Conservation (phyloP, 2,888 invertebrate species). For the Yponomeuta evonymella region DNA sequence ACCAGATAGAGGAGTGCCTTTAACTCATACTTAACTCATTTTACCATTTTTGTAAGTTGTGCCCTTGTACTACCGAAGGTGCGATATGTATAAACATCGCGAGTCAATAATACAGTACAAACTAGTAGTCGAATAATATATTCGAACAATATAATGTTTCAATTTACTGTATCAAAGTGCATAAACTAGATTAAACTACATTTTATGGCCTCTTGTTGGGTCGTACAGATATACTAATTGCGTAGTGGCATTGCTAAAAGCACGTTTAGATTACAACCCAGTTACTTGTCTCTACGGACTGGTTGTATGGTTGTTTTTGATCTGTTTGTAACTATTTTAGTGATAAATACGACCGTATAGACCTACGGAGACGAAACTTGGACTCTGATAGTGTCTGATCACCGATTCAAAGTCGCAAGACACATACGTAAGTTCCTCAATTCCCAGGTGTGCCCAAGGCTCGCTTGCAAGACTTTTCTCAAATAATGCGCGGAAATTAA, state of each 20-base stretch:
- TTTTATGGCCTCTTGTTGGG: background rate
- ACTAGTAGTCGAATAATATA: background rate
- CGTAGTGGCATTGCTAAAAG: background rate
- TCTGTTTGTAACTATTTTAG: background rate
- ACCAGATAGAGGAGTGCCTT: no score
- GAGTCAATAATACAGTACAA: no score
- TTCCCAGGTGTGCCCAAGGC: no score
- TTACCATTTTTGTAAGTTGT: no score
- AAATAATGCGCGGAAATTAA: no score
- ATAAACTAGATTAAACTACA: background rate
- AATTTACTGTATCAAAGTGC: conserved; percentile 10
- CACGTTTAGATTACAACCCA: background rate
- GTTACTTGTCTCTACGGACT: background rate
- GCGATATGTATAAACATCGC: no score
- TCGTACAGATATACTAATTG: background rate
- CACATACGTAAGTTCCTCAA: no score
- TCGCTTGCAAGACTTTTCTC: no score
- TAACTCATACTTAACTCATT: no score
- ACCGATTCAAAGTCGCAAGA: no score
- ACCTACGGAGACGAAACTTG: background rate
- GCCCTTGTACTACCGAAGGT: no score
- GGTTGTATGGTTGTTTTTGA: background rate
- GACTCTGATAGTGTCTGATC: background rate
- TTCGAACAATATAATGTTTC: background rate
- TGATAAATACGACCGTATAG: background rate